Conservation (phyloP, 1,140 invertebrate species). For the Drosophila kurseongensis region DNA sequence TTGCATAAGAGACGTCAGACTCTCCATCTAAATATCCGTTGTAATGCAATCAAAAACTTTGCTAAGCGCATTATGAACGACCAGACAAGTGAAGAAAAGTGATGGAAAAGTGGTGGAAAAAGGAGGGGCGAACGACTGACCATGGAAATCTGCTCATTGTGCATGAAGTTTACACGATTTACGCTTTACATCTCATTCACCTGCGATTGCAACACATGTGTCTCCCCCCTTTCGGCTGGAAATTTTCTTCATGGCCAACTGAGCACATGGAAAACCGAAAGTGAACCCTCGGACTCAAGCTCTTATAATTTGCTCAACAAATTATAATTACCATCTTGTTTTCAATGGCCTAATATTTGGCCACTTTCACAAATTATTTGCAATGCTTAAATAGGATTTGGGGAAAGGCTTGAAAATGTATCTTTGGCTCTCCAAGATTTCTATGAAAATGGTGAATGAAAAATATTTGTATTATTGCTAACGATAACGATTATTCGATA, state of each 20-base stretch:
- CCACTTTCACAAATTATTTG: slow-evolving; percentile 43
- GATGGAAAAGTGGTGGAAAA: slow-evolving; percentile 12
- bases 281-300: slow-evolving; percentile 23
- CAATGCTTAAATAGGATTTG: slow-evolving; percentile 6
- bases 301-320: slow-evolving; percentile 35
- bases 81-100: slow-evolving; percentile 21
- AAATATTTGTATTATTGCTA: too few species aligned
- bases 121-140: slow-evolving; percentile 31
- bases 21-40: slow-evolving; percentile 49
- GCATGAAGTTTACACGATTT: slow-evolving; percentile 75
- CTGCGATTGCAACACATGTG: slow-evolving; percentile 40
- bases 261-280: slow-evolving; percentile 40
- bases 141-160: slow-evolving; percentile 69
- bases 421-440: neutral
- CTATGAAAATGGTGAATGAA: slow-evolving; percentile 1
- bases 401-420: slow-evolving; percentile 5
- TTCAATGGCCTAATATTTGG: slow-evolving; percentile 55
- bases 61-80: slow-evolving; percentile 69
- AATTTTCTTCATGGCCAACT: slow-evolving; percentile 17
- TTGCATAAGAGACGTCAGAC: slow-evolving; percentile 57
- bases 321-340: slow-evolving; percentile 32
- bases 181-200: slow-evolving; percentile 50
- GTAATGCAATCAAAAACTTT: slow-evolving; percentile 75
- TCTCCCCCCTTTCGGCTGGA: neutral
- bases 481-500: too few species aligned